A percentile compares a stretch with the other conserved stretches of the same genome.
Evolutionary conservation across 2,113 vertebrate species (phyloP).

Genomic region (Varanus salvator): DNA sequence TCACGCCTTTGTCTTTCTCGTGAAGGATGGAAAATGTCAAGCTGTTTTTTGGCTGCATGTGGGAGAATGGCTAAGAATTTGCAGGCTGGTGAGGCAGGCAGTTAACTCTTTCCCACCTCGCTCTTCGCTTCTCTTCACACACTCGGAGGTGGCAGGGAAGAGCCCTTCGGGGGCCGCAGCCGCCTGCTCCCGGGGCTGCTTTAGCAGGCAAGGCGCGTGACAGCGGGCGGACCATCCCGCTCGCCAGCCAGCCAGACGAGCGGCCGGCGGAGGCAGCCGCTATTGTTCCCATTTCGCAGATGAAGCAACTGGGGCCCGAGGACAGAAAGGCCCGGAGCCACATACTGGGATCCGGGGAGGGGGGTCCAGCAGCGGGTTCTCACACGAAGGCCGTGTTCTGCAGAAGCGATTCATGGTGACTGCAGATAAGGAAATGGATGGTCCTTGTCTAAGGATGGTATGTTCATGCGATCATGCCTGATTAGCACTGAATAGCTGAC

Average conservation of each 20-base stretch:
- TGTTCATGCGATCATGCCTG: too few species aligned
- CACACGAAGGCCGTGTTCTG: neutral
- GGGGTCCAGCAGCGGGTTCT: neutral
- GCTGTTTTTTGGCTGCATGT: conserved; percentile 86
- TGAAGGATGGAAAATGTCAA: conserved; percentile 91
- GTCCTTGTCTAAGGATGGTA: too few species aligned
- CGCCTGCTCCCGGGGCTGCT: too few species aligned
- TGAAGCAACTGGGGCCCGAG: neutral
- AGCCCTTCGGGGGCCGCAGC: neutral
- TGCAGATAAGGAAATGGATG: too few species aligned
- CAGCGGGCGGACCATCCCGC: too few species aligned
- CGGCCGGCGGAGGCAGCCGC: neutral
- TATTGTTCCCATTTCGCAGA: neutral
- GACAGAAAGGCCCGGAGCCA: neutral
- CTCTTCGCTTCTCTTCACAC: conserved; percentile 42
- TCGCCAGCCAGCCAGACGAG: neutral
- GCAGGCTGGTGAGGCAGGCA: conserved; percentile 72
- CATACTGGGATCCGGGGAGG: neutral
- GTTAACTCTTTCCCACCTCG: conserved; percentile 79
- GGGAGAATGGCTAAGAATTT: conserved; percentile 77
- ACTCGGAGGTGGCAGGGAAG: neutral
- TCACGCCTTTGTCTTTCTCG: conserved; percentile 86
- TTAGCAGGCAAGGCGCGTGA: too few species aligned
- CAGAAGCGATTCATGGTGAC: neutral
- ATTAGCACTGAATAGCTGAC: too few species aligned